Conservation (phyloP, 1,140 invertebrate genomes). For the Apocrypta bakeri region DNA sequence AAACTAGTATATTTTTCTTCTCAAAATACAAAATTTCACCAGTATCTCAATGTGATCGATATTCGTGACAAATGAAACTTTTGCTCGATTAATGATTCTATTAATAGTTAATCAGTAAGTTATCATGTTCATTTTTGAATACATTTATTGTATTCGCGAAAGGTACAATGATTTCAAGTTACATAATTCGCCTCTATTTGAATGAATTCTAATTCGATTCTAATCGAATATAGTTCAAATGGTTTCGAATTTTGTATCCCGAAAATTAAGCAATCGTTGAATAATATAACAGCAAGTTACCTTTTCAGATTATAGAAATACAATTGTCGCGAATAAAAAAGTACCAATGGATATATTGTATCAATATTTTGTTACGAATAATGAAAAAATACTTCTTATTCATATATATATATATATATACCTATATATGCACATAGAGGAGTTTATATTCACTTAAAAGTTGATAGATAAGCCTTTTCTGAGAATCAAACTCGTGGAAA, state of each 20-base stretch:
- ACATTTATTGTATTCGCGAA: neutral
- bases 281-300: too few relatives aligned
- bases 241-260: neutral
- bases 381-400: neutral
- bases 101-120: neutral
- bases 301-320: too few relatives aligned
- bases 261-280: too few relatives aligned
- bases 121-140: neutral
- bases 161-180: neutral
- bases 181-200: neutral
- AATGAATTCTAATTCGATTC: neutral
- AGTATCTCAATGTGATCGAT: too few relatives aligned
- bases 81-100: neutral
- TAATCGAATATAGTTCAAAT: neutral
- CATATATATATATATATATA: too few relatives aligned
- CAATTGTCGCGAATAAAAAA: too few relatives aligned
- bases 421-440: too few relatives aligned
- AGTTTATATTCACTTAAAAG: too few relatives aligned
- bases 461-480: neutral
- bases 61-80: too few relatives aligned
- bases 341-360: too few relatives aligned
- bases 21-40: too few relatives aligned
- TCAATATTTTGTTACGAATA: neutral
- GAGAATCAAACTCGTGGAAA: neutral
- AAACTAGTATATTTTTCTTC: too few relatives aligned